Evolutionary conservation across 1,140 invertebrate species (phyloP).

Genomic region (Orius insidiosus): DNA sequence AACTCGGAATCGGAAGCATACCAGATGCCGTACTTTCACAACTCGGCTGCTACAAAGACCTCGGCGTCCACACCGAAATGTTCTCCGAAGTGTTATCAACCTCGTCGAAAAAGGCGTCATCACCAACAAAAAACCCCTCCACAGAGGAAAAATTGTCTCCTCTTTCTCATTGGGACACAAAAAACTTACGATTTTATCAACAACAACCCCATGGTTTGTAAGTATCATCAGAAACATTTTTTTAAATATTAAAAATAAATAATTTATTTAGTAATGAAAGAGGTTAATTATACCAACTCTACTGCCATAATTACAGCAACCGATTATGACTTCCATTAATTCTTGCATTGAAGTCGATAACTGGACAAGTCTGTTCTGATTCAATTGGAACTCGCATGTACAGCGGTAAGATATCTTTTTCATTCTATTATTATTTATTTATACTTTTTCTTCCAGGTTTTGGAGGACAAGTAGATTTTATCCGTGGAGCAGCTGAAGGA

Average conservation of each 20-base stretch:
- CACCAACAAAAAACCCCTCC: constrained; percentile 68
- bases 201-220: constrained; percentile 80
- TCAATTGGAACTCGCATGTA: constrained; percentile 86
- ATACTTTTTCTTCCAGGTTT: no score
- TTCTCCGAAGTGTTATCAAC: constrained; percentile 76
- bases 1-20: constrained; percentile 86
- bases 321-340: constrained; percentile 88
- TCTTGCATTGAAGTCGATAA: constrained; percentile 92
- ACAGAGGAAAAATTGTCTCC: constrained; percentile 69
- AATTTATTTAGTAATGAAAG: constrained; percentile 53
- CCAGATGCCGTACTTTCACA: constrained; percentile 72
- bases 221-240: constrained; percentile 25
- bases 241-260: neutral
- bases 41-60: constrained; percentile 68
- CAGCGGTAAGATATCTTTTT: constrained; percentile 67
- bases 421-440: no score
- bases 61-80: constrained; percentile 90
- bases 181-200: constrained; percentile 81
- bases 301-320: constrained; percentile 61
- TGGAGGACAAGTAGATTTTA: constrained; percentile 62
- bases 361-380: constrained; percentile 80
- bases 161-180: constrained; percentile 73
- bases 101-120: constrained; percentile 65
- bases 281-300: constrained; percentile 74
- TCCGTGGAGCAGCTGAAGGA: constrained; percentile 78